phyloP scores from a whole-genome alignment of 2,113 vertebrate genomes.

The Phalacrocorax carbo region DNA sequence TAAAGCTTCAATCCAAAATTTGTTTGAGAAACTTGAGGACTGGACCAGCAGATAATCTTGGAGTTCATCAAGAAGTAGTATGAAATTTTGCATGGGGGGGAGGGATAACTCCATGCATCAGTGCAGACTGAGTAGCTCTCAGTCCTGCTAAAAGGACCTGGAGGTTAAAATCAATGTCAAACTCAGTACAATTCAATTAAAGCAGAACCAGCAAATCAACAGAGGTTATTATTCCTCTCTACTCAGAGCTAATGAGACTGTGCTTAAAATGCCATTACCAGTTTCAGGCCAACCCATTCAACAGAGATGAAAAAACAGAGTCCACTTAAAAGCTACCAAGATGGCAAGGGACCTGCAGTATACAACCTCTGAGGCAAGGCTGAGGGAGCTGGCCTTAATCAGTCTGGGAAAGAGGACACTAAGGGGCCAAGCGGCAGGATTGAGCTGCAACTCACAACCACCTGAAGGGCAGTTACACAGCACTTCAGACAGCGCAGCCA shows the following conservation, averaged over 20 bases:
- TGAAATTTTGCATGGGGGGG: not conserved
- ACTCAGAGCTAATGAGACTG: not conserved
- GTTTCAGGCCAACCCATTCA: not conserved
- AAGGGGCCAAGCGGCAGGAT: rapidly evolving
- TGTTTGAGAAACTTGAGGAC: not conserved
- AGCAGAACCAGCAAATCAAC: not conserved
- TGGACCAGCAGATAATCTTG: not conserved
- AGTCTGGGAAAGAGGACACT: not conserved
- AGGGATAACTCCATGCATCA: not conserved
- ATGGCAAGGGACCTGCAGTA: not conserved
- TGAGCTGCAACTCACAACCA: not conserved
- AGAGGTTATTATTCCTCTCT: not conserved
- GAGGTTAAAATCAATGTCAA: not conserved
- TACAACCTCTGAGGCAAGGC: not conserved
- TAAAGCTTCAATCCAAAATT: not conserved
- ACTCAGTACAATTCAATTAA: not conserved
- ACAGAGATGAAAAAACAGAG: not conserved
- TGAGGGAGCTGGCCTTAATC: not conserved
- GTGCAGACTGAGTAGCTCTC: not conserved
- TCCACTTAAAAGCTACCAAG: not conserved
- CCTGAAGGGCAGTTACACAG: not conserved
- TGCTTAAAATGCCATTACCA: not conserved
- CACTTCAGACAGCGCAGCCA: rapidly evolving
- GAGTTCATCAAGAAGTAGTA: not conserved
- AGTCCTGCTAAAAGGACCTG: not conserved